These are phyloP conservation scores for Anas platyrhynchos DNA, from an alignment of 2,113 vertebrate species.

Conservation along the genomic window DNA sequence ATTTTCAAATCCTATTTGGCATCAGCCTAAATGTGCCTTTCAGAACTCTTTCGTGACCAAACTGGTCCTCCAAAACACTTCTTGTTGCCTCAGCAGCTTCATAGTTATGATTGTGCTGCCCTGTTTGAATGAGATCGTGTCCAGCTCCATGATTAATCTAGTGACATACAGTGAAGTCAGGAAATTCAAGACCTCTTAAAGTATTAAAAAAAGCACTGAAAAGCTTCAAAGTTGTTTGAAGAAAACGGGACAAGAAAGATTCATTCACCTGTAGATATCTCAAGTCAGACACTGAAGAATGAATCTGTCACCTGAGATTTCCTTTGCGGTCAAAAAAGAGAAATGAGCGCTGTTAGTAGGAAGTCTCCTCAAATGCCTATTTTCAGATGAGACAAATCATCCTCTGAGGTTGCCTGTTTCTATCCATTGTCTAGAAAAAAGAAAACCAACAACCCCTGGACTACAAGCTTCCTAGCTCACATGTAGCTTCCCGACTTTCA, in stretches of 20 bases:
- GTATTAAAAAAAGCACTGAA: background rate
- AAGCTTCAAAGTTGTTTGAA: background rate
- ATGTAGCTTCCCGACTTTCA: too few species aligned
- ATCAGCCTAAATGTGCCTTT: constrained; percentile 51
- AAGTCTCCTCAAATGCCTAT: background rate
- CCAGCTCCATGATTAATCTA: constrained; percentile 15
- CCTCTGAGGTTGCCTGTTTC: background rate
- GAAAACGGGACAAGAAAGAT: background rate
- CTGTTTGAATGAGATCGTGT: constrained; percentile 11
- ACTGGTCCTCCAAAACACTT: constrained; percentile 10
- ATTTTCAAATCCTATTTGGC: constrained; percentile 50
- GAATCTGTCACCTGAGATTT: constrained; percentile 19
- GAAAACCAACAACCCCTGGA: background rate
- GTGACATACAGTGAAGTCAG: background rate
- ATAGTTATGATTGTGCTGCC: background rate
- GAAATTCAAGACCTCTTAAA: constrained; percentile 32
- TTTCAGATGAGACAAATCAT: constrained; percentile 9
- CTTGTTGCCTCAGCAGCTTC: constrained; percentile 36
- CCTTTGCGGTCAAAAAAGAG: background rate
- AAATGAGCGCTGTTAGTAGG: constrained; percentile 7
- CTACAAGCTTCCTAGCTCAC: background rate
- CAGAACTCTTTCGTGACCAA: constrained; percentile 38
- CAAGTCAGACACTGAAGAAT: constrained; percentile 12
- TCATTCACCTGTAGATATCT: background rate
- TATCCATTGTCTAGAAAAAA: background rate